phyloP scores from a whole-genome alignment of 2,113 vertebrate genomes.

The Benitochromis conjunctus region DNA sequence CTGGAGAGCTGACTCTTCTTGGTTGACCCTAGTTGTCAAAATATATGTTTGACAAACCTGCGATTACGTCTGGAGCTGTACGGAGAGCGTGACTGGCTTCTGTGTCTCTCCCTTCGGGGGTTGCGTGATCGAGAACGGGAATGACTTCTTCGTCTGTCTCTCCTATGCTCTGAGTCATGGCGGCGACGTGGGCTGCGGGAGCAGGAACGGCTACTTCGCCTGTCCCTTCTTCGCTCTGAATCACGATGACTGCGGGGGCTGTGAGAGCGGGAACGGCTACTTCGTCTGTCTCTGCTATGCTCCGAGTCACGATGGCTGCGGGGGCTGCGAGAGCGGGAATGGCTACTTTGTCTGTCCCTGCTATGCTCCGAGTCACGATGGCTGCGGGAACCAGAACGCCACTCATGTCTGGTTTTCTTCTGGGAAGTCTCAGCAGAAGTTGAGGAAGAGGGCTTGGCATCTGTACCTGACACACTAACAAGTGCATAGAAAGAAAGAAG shows the following conservation, averaged over 20 bases:
- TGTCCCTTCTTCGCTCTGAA: neutral
- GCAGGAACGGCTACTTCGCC: neutral
- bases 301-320: neutral
- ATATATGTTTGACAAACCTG: conserved; percentile 18
- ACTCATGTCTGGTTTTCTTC: neutral
- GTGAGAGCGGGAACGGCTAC: conserved; percentile 29
- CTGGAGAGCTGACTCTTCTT: neutral
- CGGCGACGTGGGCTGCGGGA: fast-evolving
- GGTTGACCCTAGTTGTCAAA: neutral
- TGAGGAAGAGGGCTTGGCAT: neutral
- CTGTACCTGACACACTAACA: neutral
- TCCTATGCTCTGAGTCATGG: fast-evolving
- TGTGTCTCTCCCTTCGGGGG: neutral
- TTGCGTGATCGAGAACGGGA: neutral
- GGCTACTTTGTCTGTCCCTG: neutral
- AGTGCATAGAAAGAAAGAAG: neutral
- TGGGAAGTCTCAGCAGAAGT: neutral
- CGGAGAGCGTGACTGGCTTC: neutral
- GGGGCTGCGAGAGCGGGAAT: conserved; percentile 52
- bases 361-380: neutral
- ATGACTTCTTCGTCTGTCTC: neutral
- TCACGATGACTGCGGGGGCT: conserved; percentile 33
- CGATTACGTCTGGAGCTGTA: neutral
- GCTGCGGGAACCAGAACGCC: conserved; percentile 44
- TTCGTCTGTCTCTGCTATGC: neutral